These are phyloP conservation scores for Samia ricini DNA, from an alignment of 1,140 invertebrate species.

Conservation along the genomic window DNA sequence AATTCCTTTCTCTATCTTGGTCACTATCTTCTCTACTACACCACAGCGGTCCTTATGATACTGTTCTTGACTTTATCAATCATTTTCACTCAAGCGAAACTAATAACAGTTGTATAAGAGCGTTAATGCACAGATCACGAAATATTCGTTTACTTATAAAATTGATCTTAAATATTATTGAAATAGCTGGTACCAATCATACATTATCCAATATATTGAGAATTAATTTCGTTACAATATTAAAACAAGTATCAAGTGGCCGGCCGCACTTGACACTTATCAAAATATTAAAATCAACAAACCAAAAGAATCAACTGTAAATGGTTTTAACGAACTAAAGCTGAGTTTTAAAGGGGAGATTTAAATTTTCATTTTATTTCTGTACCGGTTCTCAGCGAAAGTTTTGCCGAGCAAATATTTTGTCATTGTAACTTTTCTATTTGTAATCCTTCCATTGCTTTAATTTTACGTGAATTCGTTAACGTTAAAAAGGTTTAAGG, in stretches of 20 bases:
- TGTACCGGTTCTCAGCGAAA: constrained; percentile 31
- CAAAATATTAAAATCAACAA: constrained; percentile 23
- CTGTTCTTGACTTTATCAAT: too few relatives aligned
- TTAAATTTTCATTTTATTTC: constrained; percentile 38
- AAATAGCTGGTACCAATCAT: not conserved
- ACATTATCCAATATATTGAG: too few relatives aligned
- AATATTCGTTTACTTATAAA: too few relatives aligned
- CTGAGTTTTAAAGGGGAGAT: constrained; percentile 24
- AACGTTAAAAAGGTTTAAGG: not conserved
- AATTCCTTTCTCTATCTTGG: too few relatives aligned
- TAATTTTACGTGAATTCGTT: constrained; percentile 17
- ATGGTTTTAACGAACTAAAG: constrained; percentile 26
- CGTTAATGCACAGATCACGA: too few relatives aligned
- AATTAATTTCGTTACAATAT: too few relatives aligned
- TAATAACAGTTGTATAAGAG: too few relatives aligned
- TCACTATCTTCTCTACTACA: too few relatives aligned
- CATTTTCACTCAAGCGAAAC: too few relatives aligned
- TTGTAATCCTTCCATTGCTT: constrained; percentile 31
- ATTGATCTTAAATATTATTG: not conserved
- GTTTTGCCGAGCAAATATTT: constrained; percentile 43
- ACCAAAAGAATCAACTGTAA: constrained; percentile 21
- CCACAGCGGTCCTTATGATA: too few relatives aligned
- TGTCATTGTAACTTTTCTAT: constrained; percentile 38
- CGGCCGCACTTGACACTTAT: not conserved
- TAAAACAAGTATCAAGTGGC: not conserved